These are phyloP conservation scores for Dexiosoma caninum DNA, from an alignment of 2,888 invertebrate genomes.

Conservation along the genomic window DNA sequence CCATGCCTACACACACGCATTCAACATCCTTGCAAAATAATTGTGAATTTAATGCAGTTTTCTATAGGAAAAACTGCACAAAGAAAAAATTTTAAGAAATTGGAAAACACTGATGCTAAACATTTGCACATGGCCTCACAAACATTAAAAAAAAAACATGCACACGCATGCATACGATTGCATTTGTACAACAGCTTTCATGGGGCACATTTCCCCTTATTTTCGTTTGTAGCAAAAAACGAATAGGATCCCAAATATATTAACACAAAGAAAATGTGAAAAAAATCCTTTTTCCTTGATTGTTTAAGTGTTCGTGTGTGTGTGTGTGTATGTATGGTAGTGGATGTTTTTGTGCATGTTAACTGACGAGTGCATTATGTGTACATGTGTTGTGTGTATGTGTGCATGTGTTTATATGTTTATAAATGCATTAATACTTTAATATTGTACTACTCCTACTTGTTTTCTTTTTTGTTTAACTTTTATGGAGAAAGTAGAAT, in stretches of 20 bases:
- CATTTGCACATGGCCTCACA: constrained; percentile 6
- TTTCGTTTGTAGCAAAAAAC: background rate
- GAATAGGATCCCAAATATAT: constrained; percentile 42
- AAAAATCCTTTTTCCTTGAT: constrained; percentile 10
- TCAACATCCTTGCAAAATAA: constrained; percentile 8
- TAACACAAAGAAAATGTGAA: background rate
- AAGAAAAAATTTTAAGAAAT: constrained; percentile 15
- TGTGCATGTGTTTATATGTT: background rate
- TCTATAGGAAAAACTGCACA: background rate
- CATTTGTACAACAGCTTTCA: background rate
- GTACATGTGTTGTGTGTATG: background rate
- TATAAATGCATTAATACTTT: constrained; percentile 32
- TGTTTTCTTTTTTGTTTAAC: background rate
- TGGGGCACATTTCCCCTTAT: background rate
- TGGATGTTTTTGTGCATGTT: background rate
- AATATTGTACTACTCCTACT: constrained; percentile 26
- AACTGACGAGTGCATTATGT: constrained; percentile 24
- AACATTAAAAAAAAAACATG: background rate
- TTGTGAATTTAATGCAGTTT: constrained; percentile 48
- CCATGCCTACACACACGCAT: background rate
- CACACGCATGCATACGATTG: background rate
- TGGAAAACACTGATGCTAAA: constrained; percentile 20
- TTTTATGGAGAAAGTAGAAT: constrained; percentile 39
- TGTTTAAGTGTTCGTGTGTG: constrained; percentile 7
- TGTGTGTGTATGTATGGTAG: background rate